These are phyloP conservation scores for Mesoligia furuncula DNA, from an alignment of 2,888 invertebrate species.

Conservation along the genomic window DNA sequence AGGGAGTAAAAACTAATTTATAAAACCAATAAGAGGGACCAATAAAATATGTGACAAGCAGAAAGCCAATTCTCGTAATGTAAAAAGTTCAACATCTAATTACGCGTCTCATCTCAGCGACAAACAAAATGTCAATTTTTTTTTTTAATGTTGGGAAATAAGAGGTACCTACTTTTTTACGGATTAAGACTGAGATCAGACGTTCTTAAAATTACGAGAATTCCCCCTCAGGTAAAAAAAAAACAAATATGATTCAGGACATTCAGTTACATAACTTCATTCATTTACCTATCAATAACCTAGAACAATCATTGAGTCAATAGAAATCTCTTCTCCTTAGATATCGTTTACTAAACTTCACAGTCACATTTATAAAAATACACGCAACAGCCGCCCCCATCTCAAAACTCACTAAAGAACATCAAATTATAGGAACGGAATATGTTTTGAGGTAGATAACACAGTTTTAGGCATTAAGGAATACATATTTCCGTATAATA, in stretches of 20 bases:
- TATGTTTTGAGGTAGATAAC: conserved; percentile 65
- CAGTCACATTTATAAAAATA: conserved; percentile 62
- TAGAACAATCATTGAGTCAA: conserved; percentile 60
- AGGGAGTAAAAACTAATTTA: not conserved
- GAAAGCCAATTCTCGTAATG: not conserved
- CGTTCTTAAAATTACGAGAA: not conserved
- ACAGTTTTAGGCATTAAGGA: conserved; percentile 51
- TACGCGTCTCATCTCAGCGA: not conserved
- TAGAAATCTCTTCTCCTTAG: conserved; percentile 54
- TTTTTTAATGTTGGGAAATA: no score
- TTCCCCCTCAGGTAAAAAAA: not conserved
- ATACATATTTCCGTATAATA: conserved; percentile 58
- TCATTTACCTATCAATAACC: conserved; percentile 44
- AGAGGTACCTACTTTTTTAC: not conserved
- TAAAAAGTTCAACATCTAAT: not conserved
- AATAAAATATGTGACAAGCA: conserved; percentile 15
- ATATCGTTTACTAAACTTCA: conserved; percentile 41
- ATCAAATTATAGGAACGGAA: conserved; percentile 55
- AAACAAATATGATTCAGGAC: conserved; percentile 38
- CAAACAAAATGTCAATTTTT: not conserved
- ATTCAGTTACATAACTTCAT: conserved; percentile 20
- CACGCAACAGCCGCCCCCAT: conserved; percentile 28
- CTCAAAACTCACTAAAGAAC: conserved; percentile 40
- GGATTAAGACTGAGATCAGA: not conserved
- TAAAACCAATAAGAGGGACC: not conserved